phyloP scores from a whole-genome alignment of 2,888 invertebrate genomes.

The Cosmorhoe ocellata region DNA sequence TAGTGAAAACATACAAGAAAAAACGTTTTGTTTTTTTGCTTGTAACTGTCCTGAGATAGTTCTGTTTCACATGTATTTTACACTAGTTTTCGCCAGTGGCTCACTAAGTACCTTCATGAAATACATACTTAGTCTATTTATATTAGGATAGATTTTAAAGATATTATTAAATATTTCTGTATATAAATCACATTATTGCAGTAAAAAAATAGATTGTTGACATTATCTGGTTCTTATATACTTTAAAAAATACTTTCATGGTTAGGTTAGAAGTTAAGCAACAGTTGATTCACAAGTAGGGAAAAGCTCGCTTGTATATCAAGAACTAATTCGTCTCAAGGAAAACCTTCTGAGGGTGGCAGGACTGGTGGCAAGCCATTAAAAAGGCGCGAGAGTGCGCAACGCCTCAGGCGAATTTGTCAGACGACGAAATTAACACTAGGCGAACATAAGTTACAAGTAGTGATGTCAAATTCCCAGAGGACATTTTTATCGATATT shows the following conservation, averaged over 20 bases:
- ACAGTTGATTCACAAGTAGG: neutral
- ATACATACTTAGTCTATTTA: no score
- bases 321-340: constrained; percentile 45
- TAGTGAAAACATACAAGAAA: neutral
- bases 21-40: neutral
- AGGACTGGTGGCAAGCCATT: constrained; percentile 39
- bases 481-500: constrained; percentile 54
- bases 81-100: no score
- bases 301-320: no score
- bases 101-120: no score
- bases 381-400: constrained; percentile 46
- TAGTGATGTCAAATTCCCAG: constrained; percentile 34
- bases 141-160: no score
- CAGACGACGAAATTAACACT: constrained; percentile 74
- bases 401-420: constrained; percentile 65
- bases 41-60: no score
- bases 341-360: constrained; percentile 40
- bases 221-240: no score
- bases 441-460: constrained; percentile 66
- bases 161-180: no score
- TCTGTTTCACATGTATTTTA: no score
- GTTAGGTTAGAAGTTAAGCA: neutral
- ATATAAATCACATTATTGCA: no score
- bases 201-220: no score
- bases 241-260: no score